A percentile compares a stretch with the other conserved stretches of the same genome.
Conservation (phyloP, 2,113 vertebrate genomes). For the Protobothrops mucrosquamatus region DNA sequence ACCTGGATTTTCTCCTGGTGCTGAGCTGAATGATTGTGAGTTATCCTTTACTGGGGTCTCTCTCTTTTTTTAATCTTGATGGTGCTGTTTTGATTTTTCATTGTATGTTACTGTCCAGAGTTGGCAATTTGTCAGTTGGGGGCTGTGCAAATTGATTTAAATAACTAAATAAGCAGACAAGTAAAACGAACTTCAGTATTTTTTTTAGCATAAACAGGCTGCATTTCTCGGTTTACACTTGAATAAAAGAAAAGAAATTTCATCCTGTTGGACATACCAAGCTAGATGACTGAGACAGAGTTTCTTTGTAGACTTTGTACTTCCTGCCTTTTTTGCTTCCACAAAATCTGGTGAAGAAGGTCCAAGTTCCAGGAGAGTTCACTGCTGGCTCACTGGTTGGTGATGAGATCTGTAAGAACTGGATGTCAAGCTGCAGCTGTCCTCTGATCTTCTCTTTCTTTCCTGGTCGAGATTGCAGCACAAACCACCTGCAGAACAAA, state of each 20-base stretch:
- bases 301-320: background rate
- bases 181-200: background rate
- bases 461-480: conserved; percentile 15
- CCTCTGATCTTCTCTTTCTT: conserved; percentile 23
- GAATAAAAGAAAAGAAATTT: background rate
- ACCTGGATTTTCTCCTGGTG: background rate
- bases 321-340: conserved; percentile 6
- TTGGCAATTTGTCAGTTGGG: background rate
- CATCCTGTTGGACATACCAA: background rate
- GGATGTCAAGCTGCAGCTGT: conserved; percentile 25
- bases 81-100: background rate
- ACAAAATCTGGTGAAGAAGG: conserved; percentile 7
- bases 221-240: background rate
- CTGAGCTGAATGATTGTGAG: background rate
- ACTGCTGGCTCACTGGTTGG: background rate
- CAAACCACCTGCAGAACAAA: conserved; percentile 32
- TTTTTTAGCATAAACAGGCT: background rate
- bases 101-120: background rate
- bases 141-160: background rate
- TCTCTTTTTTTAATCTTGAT: background rate
- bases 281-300: background rate
- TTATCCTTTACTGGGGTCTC: background rate
- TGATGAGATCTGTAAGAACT: conserved; percentile 25
- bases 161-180: background rate
- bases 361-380: background rate